Conservation (phyloP, 2,797 vertebrate species). For the Alfaro cultratus region DNA sequence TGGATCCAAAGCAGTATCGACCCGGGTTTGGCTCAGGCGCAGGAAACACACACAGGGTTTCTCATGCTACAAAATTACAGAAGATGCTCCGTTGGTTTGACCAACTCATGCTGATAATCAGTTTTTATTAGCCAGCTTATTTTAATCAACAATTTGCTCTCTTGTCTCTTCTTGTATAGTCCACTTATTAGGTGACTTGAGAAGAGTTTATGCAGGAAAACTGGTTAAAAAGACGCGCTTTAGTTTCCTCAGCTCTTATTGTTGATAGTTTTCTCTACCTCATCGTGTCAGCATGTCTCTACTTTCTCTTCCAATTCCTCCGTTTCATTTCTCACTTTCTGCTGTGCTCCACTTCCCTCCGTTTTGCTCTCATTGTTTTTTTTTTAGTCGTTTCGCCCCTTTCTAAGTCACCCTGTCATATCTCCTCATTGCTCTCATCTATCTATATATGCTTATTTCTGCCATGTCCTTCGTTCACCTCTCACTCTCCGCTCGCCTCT, state of each 20-base stretch:
- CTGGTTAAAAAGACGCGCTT: neutral
- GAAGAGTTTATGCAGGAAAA: conserved; percentile 4
- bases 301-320: conserved; percentile 11
- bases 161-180: neutral
- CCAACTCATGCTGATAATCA: neutral
- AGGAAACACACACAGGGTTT: conserved; percentile 4
- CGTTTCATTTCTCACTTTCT: conserved; percentile 51
- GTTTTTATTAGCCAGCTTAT: conserved; percentile 12
- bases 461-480: conserved; percentile 65
- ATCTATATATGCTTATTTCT: conserved; percentile 72
- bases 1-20: neutral
- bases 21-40: neutral
- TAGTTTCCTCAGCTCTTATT: conserved; percentile 9
- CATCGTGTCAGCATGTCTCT: conserved; percentile 15
- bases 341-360: conserved; percentile 52
- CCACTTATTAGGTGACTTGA: neutral
- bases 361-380: conserved; percentile 46
- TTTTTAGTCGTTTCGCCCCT: conserved; percentile 37
- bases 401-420: conserved; percentile 74
- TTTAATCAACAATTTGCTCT: neutral
- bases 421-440: conserved; percentile 66
- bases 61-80: neutral
- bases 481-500: conserved; percentile 38
- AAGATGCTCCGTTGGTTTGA: conserved; percentile 11
- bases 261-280: conserved; percentile 13